A percentile compares a stretch with the other conserved stretches of the same genome.
Conservation (phyloP, 1,140 invertebrate species). For the Drosophila lacteicornis region DNA sequence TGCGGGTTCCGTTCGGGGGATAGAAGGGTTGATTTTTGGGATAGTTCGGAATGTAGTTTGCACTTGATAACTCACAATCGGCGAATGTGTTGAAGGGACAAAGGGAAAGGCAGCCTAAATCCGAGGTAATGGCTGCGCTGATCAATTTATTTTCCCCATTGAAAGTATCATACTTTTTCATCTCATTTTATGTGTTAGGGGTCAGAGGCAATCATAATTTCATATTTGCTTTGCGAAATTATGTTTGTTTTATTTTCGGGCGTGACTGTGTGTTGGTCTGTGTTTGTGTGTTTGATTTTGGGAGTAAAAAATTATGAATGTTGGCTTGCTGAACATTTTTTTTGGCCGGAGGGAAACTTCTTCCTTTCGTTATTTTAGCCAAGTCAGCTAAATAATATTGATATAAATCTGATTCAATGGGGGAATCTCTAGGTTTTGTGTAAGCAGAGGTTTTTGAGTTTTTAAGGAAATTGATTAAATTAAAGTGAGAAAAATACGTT, state of each 20-base stretch:
- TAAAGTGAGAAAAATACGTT: neutral
- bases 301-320: neutral
- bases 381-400: neutral
- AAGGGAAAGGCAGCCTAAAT: conserved; percentile 9
- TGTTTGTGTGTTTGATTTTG: conserved; percentile 5
- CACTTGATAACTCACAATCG: conserved; percentile 41
- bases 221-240: conserved; percentile 75
- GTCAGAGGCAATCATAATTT: conserved; percentile 72
- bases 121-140: conserved; percentile 35
- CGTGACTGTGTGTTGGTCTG: conserved; percentile 7
- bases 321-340: neutral
- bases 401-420: neutral
- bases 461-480: neutral
- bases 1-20: conserved; percentile 15
- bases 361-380: too few relatives aligned
- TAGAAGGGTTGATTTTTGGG: conserved; percentile 42
- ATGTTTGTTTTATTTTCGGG: conserved; percentile 70
- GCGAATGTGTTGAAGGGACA: conserved; percentile 23
- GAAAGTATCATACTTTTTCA: conserved; percentile 32
- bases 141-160: conserved; percentile 61
- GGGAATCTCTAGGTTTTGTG: neutral
- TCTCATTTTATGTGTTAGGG: conserved; percentile 22
- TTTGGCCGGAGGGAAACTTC: neutral
- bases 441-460: neutral
- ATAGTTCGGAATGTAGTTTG: conserved; percentile 8